A percentile compares a stretch with the other conserved stretches of the same genome.
phyloP scores from a whole-genome alignment of 2,888 invertebrate genomes.

The Eueremaeus valkanovi region DNA sequence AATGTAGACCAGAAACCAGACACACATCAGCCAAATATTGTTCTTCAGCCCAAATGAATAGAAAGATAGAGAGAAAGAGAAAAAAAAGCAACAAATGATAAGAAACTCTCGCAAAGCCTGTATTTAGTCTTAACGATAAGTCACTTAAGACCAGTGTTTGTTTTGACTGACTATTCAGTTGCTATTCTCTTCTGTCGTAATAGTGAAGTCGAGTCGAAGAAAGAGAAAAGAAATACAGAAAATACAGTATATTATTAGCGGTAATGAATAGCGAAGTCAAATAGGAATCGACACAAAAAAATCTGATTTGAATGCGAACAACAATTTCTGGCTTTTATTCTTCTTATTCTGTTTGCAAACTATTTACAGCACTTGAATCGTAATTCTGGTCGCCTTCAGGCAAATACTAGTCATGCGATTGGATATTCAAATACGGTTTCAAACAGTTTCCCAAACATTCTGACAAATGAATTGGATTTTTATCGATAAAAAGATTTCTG shows the following conservation, averaged over 20 bases:
- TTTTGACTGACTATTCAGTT: constrained; percentile 28
- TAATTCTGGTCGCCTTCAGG: constrained; percentile 4
- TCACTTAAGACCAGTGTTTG: constrained; percentile 22
- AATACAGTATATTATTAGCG: background rate
- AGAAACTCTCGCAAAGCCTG: background rate
- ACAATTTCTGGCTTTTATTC: background rate
- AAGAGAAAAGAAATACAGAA: background rate
- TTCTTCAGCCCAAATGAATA: constrained; percentile 7
- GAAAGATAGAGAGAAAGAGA: background rate
- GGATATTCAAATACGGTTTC: background rate
- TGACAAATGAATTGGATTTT: constrained; percentile 18
- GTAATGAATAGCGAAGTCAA: background rate
- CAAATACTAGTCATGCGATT: background rate
- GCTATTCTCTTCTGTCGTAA: background rate
- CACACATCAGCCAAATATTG: constrained; percentile 23
- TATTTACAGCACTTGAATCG: background rate
- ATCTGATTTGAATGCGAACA: too few relatives aligned
- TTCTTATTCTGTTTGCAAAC: background rate
- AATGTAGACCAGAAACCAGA: constrained; percentile 24
- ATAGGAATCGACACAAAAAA: background rate
- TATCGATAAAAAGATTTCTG: constrained; percentile 22
- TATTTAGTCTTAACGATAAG: constrained; percentile 36
- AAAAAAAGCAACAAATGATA: background rate
- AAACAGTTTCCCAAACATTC: background rate
- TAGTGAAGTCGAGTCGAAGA: background rate